A percentile compares a stretch with the other conserved stretches of the same genome.
Conservation (phyloP, 2,888 invertebrate species). For the Drosophila lutescens region DNA sequence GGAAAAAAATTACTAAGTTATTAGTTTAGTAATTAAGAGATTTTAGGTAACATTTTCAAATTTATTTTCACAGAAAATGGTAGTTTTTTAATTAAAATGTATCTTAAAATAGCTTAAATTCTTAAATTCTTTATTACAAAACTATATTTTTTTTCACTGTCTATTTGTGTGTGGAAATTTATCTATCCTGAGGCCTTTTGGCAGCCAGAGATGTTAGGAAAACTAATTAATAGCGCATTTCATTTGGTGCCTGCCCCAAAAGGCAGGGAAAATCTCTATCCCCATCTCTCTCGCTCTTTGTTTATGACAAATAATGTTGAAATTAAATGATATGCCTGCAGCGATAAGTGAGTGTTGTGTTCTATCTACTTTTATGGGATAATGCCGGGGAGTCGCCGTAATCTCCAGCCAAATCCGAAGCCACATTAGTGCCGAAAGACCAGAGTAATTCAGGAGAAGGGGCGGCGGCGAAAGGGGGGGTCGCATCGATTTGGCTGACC, state of each 20-base stretch:
- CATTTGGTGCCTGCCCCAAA: slow-evolving; percentile 59
- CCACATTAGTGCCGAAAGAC: slow-evolving; percentile 56
- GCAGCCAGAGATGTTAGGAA: slow-evolving; percentile 59
- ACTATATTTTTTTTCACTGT: slow-evolving; percentile 12
- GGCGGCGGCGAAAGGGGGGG: neutral
- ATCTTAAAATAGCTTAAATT: neutral
- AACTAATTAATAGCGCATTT: slow-evolving; percentile 80
- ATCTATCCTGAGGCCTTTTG: slow-evolving; percentile 53
- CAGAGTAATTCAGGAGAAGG: slow-evolving; percentile 11
- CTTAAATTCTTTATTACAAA: no score
- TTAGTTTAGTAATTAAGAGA: neutral
- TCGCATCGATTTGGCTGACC: slow-evolving; percentile 40
- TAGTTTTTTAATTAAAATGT: neutral
- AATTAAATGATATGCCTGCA: slow-evolving; percentile 75
- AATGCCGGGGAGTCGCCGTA: slow-evolving; percentile 31
- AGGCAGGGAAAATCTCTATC: slow-evolving; percentile 7
- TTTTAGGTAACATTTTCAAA: neutral
- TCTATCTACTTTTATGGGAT: slow-evolving; percentile 41
- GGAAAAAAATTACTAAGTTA: slow-evolving; percentile 7
- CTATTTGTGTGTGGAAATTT: slow-evolving; percentile 29
- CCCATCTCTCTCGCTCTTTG: neutral
- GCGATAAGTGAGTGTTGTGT: slow-evolving; percentile 66
- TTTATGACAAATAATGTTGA: slow-evolving; percentile 77
- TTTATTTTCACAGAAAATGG: neutral
- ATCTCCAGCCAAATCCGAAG: slow-evolving; percentile 51